Percentiles rank a stretch among this genome's conserved stretches.
These are phyloP conservation scores for Trimorus sp. DNA, from an alignment of 2,888 invertebrate species.

Conservation along the genomic window DNA sequence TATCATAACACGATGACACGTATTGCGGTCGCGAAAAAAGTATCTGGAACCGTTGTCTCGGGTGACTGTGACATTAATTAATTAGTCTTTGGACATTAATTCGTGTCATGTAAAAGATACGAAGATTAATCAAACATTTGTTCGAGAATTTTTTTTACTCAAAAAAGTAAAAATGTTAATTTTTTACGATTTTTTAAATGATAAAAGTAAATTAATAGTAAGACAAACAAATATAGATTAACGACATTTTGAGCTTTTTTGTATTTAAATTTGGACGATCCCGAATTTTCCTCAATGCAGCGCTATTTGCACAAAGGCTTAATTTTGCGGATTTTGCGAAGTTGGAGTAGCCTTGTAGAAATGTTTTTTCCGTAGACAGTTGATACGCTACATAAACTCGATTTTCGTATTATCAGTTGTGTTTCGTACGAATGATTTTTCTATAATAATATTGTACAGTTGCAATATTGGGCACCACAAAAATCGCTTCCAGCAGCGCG, in stretches of 20 bases:
- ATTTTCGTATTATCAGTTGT: slow-evolving; percentile 2
- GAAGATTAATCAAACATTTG: too few relatives aligned
- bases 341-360: slow-evolving; percentile 43
- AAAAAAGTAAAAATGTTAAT: too few relatives aligned
- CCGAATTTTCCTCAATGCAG: slow-evolving; percentile 54
- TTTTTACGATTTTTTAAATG: too few relatives aligned
- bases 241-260: too few relatives aligned
- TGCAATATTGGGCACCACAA: slow-evolving; percentile 38
- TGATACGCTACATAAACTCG: slow-evolving; percentile 27
- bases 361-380: slow-evolving; percentile 43
- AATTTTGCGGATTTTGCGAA: slow-evolving; percentile 33
- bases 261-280: neutral
- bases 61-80: too few relatives aligned
- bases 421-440: slow-evolving; percentile 39
- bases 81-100: too few relatives aligned
- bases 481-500: slow-evolving; percentile 39
- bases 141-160: too few relatives aligned
- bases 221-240: too few relatives aligned
- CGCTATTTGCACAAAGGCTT: slow-evolving; percentile 51
- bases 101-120: too few relatives aligned
- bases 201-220: too few relatives aligned
- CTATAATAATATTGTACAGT: slow-evolving; percentile 32
- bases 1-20: slow-evolving; percentile 40
- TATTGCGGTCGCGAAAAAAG: neutral
- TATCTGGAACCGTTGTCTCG: too few relatives aligned